phyloP scores from a whole-genome alignment of 2,113 vertebrate species.

The Solea senegalensis region DNA sequence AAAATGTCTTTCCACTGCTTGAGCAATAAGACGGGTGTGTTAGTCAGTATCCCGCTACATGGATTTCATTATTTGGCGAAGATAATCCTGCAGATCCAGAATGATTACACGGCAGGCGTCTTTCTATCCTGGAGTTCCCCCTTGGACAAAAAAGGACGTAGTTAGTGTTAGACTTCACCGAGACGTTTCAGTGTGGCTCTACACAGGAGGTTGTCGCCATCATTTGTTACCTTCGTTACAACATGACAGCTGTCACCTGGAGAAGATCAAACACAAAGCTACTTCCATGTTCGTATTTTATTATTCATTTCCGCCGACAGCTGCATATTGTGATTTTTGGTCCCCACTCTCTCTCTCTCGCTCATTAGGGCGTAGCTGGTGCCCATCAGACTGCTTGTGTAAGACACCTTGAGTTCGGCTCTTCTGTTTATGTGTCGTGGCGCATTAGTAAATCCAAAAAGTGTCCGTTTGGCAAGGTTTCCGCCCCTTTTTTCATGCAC shows the following conservation, averaged over 20 bases:
- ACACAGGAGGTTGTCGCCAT: conserved; percentile 42
- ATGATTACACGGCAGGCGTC: conserved; percentile 27
- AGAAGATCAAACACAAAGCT: conserved; percentile 64
- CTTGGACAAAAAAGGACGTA: conserved; percentile 6
- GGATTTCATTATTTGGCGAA: conserved; percentile 31
- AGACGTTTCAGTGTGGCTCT: conserved; percentile 26
- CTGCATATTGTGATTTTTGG: conserved; percentile 41
- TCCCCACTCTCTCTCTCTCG: conserved; percentile 33
- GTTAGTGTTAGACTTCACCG: conserved; percentile 13
- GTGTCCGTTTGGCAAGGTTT: conserved; percentile 21
- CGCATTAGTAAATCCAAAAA: conserved; percentile 9
- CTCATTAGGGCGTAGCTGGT: conserved; percentile 27
- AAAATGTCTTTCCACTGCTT: not conserved
- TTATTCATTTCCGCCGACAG: conserved; percentile 56
- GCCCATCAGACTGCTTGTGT: conserved; percentile 45
- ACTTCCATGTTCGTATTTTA: conserved; percentile 52
- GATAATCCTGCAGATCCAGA: conserved; percentile 21
- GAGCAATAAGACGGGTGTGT: conserved; percentile 13
- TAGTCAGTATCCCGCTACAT: conserved; percentile 10
- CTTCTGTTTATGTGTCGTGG: conserved; percentile 26
- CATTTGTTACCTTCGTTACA: conserved; percentile 66
- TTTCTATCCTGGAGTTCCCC: not conserved
- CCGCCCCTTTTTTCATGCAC: conserved; percentile 24
- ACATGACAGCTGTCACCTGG: conserved; percentile 56
- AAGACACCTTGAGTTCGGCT: conserved; percentile 14